A percentile compares a stretch with the other conserved stretches of the same genome.
These are phyloP conservation scores for Antheraea pernyi DNA, from an alignment of 1,140 invertebrate species.

Conservation along the genomic window DNA sequence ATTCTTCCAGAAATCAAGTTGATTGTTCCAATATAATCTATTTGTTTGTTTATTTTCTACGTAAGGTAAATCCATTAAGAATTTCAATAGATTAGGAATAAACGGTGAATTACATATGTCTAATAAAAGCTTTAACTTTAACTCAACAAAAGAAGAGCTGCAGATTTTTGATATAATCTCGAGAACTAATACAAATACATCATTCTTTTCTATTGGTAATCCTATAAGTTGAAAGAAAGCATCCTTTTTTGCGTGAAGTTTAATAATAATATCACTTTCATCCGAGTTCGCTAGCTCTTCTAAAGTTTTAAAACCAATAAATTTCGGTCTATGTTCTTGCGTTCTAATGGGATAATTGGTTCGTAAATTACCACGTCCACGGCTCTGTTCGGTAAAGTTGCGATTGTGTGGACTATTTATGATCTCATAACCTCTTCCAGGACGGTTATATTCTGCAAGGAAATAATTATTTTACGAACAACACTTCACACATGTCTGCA, in stretches of 20 bases:
- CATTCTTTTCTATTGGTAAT: conserved; percentile 38
- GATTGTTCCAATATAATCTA: conserved; percentile 65
- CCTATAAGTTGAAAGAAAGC: conserved; percentile 42
- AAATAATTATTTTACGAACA: background rate
- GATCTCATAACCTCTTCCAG: background rate
- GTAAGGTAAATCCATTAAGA: conserved; percentile 62
- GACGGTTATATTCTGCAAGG: background rate
- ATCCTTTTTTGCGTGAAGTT: conserved; percentile 43
- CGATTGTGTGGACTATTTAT: background rate
- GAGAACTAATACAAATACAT: conserved; percentile 49
- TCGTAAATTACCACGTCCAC: background rate
- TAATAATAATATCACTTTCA: conserved; percentile 43
- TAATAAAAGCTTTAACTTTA: conserved; percentile 58
- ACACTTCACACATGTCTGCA: background rate
- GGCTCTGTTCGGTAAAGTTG: background rate
- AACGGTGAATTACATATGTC: conserved; percentile 60
- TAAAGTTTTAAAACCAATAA: conserved; percentile 35
- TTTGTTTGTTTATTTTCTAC: conserved; percentile 37
- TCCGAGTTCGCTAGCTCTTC: conserved; percentile 41
- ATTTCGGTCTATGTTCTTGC: background rate
- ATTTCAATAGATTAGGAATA: conserved; percentile 46
- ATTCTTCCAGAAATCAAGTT: conserved; percentile 64
- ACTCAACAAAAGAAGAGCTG: conserved; percentile 52
- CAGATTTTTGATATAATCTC: conserved; percentile 60
- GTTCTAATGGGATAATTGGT: background rate